Conservation (phyloP, 2,113 vertebrate genomes). For the Hucho hucho region DNA sequence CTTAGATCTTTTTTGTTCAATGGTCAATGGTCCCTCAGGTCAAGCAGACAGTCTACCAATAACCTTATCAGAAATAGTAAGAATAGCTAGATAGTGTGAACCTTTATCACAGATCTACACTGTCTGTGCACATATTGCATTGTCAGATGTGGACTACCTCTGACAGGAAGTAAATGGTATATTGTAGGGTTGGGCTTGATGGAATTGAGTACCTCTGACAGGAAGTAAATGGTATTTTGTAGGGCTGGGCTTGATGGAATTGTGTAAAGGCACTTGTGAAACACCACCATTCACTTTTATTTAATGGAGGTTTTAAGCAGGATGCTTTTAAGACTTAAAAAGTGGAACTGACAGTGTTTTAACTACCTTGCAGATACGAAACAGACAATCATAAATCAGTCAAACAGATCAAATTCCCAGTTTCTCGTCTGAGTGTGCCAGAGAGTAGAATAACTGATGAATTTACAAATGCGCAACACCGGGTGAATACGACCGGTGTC, state of each 20-base stretch:
- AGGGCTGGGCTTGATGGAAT: too few species aligned
- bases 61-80: too few species aligned
- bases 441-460: too few species aligned
- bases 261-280: not conserved
- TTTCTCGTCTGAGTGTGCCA: too few species aligned
- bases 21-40: constrained; percentile 27
- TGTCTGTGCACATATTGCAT: not conserved
- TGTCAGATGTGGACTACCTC: not conserved
- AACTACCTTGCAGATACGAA: too few species aligned
- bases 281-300: not conserved
- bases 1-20: not conserved
- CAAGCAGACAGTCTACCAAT: constrained; percentile 8
- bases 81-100: too few species aligned
- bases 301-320: constrained; percentile 13
- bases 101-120: not conserved
- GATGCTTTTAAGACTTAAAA: constrained; percentile 28
- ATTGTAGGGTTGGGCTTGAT: not conserved
- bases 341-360: too few species aligned
- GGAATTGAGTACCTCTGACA: too few species aligned
- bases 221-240: not conserved
- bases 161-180: not conserved
- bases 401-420: too few species aligned
- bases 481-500: too few species aligned
- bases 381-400: too few species aligned
- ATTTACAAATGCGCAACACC: too few species aligned